phyloP scores from a whole-genome alignment of 2,797 vertebrate genomes.

The Cirrhinus molitorella region DNA sequence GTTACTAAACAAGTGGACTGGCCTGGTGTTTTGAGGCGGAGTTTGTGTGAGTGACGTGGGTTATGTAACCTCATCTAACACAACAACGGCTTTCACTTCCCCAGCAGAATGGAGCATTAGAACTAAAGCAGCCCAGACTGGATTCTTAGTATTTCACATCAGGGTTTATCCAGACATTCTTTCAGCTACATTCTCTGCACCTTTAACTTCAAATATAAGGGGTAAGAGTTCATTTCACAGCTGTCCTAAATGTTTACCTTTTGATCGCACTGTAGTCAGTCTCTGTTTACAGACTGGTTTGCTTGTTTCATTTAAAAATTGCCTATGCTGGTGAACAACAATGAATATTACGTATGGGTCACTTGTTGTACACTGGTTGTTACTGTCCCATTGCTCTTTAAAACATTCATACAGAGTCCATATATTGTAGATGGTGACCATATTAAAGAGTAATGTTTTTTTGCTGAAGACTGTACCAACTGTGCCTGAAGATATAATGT shows the following conservation, averaged over 20 bases:
- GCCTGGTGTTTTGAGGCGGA: background rate
- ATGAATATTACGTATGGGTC: background rate
- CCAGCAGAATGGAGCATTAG: background rate
- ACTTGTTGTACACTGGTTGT: background rate
- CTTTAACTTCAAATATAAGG: slow-evolving; percentile 13
- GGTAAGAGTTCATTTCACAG: background rate
- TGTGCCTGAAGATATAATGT: background rate
- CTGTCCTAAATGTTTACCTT: background rate
- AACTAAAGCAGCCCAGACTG: background rate
- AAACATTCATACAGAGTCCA: background rate
- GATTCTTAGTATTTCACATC: background rate
- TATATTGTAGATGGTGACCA: background rate
- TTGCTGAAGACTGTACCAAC: background rate
- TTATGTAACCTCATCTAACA: slow-evolving; percentile 41
- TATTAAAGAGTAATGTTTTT: background rate
- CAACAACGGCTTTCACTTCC: background rate
- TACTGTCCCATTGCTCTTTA: background rate
- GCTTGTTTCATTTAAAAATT: background rate
- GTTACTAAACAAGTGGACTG: background rate
- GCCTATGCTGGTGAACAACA: background rate
- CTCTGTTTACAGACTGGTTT: background rate
- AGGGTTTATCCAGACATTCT: background rate
- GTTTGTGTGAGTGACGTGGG: slow-evolving; percentile 12
- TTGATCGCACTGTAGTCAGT: background rate
- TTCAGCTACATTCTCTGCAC: background rate